Conservation (phyloP, 2,888 invertebrate species). For the Zygaena filipendulae region DNA sequence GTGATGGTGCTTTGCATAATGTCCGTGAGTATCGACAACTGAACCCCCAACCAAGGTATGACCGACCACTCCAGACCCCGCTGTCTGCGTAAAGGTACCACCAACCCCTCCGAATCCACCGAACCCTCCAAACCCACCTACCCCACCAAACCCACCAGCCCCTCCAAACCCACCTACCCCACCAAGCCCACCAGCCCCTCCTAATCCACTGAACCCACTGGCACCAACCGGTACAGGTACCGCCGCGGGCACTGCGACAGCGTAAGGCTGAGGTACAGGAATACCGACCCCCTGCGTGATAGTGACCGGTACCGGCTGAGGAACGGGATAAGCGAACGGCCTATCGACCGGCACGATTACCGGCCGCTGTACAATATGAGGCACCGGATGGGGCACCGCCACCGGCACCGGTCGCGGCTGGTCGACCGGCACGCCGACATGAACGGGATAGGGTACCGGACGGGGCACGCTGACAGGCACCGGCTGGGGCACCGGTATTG, state of each 20-base stretch:
- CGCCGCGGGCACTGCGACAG: constrained; percentile 45
- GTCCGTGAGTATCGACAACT: too few relatives aligned
- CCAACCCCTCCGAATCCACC: constrained; percentile 9
- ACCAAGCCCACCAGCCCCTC: constrained; percentile 15
- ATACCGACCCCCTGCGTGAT: constrained; percentile 62
- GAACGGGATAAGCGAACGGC: constrained; percentile 64
- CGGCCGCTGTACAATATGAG: constrained; percentile 47
- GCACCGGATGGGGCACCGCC: constrained; percentile 49
- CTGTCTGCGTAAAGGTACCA: too few relatives aligned
- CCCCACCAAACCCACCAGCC: constrained; percentile 7
- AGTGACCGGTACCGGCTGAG: constrained; percentile 62
- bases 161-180: constrained; percentile 11
- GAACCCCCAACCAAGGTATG: too few relatives aligned
- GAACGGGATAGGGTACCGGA: constrained; percentile 59
- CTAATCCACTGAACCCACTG: constrained; percentile 19
- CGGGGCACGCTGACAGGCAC: constrained; percentile 39
- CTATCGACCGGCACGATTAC: constrained; percentile 59
- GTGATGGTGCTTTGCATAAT: too few relatives aligned
- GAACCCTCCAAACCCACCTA: too few relatives aligned
- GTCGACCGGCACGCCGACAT: constrained; percentile 57
- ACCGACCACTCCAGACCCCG: too few relatives aligned
- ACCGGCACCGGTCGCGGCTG: constrained; percentile 40
- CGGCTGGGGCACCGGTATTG: constrained; percentile 63
- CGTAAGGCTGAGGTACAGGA: constrained; percentile 64
- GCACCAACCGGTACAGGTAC: constrained; percentile 45